Base-by-base conservation (phyloP, 1,140 invertebrate species). In the Phortica variegata region DNA sequence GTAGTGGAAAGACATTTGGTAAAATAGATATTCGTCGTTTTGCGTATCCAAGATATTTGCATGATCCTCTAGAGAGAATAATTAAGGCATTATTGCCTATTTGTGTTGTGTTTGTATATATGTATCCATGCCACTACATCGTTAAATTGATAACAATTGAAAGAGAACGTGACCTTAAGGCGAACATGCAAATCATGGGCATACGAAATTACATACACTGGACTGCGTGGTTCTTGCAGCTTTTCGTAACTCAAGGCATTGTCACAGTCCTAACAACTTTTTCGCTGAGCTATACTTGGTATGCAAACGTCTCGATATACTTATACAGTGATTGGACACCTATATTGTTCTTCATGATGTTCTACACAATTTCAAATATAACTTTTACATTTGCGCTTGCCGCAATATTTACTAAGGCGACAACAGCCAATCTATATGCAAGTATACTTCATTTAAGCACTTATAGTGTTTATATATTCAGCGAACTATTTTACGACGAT, bases 111-210 rank as follows among this genome's bases (percentile, higher is more conserved):
- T 44, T 57, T 15, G 47, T 41, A 9, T 60, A 56, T 21, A 18
- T 42, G 1, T 57, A 80, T 57, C 78, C 83, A 2, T 79, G 80
- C 12, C 79, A 82, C 18, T 80, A 83, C 57, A 80, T 84, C 3
- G 55, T 59, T 10, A 43, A 26, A 12, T 31, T 20, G 1, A 56
- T 70, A 7, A 56, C 60, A 1, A 45, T 49, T 2, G 58, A 66
- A 38, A 61, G 57, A 36, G 60, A 66, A 43, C 47, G 49, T 12
- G 51, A 56, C 42, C 54, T 66, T 16, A n/a, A n/a, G n/a, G n/a
- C n/a, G n/a, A n/a, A n/a, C n/a, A 66, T 63, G 49, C 83, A 85
- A 66, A 81, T 82, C 1, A 84, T 86, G 84, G 84, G 83, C 61
- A 83, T 86, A 61, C 85, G 85, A 63, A 85, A 85, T 83, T 63